Percentiles rank a stretch among this genome's conserved stretches.
phyloP scores from a whole-genome alignment of 2,113 vertebrate genomes.

The Upupa epops region DNA sequence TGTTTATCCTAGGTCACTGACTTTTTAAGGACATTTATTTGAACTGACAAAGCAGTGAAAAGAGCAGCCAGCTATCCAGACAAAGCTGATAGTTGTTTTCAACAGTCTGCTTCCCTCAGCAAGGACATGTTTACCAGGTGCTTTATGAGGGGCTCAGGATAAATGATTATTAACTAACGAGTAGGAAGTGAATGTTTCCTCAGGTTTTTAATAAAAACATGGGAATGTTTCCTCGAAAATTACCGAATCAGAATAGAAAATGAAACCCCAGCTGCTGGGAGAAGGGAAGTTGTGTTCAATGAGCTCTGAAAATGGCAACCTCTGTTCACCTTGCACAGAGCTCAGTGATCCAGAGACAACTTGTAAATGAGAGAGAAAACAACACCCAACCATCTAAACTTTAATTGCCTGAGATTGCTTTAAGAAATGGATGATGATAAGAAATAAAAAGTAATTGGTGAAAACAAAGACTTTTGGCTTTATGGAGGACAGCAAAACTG shows the following conservation, averaged over 20 bases:
- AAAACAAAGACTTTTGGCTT: not conserved
- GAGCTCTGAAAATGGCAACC: not conserved
- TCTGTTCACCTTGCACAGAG: not conserved
- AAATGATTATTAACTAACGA: not conserved
- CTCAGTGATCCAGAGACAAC: not conserved
- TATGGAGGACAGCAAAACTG: not conserved
- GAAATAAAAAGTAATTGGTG: not conserved
- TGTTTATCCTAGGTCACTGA: not conserved
- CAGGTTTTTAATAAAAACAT: not conserved
- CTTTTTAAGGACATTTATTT: not conserved
- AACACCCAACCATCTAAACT: not conserved
- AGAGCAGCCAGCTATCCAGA: not conserved
- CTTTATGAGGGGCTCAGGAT: not conserved
- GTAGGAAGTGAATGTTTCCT: not conserved
- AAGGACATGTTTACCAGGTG: not conserved
- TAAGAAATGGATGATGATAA: not conserved
- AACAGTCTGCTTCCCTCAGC: not conserved
- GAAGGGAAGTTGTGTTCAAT: not conserved
- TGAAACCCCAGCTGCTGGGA: not conserved
- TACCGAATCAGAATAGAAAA: not conserved
- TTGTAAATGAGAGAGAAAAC: not conserved
- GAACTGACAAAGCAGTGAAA: not conserved
- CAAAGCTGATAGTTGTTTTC: not conserved
- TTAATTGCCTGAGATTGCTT: not conserved
- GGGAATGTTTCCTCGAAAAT: not conserved